phyloP scores from a whole-genome alignment of 2,888 invertebrate genomes.

The Syrphus vitripennis region DNA sequence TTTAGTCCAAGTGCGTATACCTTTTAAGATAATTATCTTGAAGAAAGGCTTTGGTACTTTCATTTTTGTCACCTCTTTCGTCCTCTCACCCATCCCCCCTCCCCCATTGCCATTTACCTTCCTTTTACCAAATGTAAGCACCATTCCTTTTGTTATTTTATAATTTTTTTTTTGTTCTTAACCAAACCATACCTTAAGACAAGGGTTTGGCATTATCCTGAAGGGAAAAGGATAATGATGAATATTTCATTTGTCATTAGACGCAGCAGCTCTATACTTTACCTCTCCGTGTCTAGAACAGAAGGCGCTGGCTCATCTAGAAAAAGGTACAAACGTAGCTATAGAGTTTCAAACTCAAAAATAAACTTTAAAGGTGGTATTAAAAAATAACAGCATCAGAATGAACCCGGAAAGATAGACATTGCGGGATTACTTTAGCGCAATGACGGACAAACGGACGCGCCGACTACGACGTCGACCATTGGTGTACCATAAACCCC shows the following conservation, averaged over 20 bases:
- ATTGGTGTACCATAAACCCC: no score
- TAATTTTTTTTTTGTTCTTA: constrained; percentile 29
- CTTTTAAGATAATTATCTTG: constrained; percentile 43
- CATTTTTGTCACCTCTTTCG: constrained; percentile 27
- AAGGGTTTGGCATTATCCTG: constrained; percentile 67
- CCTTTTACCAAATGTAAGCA: background rate
- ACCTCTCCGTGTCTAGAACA: constrained; percentile 37
- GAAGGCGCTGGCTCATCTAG: constrained; percentile 15
- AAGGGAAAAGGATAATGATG: constrained; percentile 71
- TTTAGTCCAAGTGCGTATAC: constrained; percentile 17
- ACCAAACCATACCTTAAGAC: constrained; percentile 43
- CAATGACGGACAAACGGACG: background rate
- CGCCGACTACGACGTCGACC: background rate
- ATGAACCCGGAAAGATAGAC: constrained; percentile 15
- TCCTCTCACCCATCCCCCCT: background rate
- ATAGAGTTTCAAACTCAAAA: constrained; percentile 2
- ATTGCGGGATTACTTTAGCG: constrained; percentile 22
- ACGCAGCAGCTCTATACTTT: constrained; percentile 48
- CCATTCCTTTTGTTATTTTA: background rate
- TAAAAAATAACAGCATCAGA: constrained; percentile 31
- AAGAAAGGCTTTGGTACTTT: constrained; percentile 34
- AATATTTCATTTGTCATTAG: constrained; percentile 72
- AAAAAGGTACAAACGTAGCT: background rate
- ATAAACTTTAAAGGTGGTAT: constrained; percentile 52
- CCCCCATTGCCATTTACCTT: background rate